These are phyloP conservation scores for Amphiduros pacificus DNA, from an alignment of 2,888 invertebrate species.

Conservation along the genomic window DNA sequence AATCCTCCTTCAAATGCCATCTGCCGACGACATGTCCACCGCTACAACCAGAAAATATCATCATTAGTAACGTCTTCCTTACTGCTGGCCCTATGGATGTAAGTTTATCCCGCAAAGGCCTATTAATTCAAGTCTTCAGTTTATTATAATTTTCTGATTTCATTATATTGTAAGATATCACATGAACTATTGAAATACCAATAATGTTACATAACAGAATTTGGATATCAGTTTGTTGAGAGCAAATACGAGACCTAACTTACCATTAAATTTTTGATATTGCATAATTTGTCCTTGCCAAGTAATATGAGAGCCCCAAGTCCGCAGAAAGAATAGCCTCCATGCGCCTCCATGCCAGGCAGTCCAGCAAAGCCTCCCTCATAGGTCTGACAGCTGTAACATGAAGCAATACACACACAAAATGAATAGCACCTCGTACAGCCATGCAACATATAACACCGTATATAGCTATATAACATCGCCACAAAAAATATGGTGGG, in stretches of 20 bases:
- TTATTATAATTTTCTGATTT: too few relatives aligned
- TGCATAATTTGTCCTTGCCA: slow-evolving; percentile 74
- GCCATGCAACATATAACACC: too few relatives aligned
- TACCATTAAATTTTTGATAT: slow-evolving; percentile 71
- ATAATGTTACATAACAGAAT: too few relatives aligned
- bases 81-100: neutral
- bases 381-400: slow-evolving; percentile 87
- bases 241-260: too few relatives aligned
- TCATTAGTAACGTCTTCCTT: neutral
- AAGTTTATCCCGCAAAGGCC: too few relatives aligned
- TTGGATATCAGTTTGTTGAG: too few relatives aligned
- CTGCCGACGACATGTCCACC: slow-evolving; percentile 89
- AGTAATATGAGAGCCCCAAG: slow-evolving; percentile 86
- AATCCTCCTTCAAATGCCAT: slow-evolving; percentile 96
- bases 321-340: slow-evolving; percentile 98
- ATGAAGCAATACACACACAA: too few relatives aligned
- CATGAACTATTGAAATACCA: too few relatives aligned
- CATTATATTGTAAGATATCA: neutral
- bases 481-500: too few relatives aligned
- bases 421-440: too few relatives aligned
- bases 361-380: slow-evolving; percentile 97
- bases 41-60: slow-evolving; percentile 43
- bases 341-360: slow-evolving; percentile 96
- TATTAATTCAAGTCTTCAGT: neutral
- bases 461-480: too few relatives aligned